Evolutionary conservation across 2,888 invertebrate genomes (phyloP), one percentile per base, ranked within the genome.

Genomic region (Lasiommata megera): DNA sequence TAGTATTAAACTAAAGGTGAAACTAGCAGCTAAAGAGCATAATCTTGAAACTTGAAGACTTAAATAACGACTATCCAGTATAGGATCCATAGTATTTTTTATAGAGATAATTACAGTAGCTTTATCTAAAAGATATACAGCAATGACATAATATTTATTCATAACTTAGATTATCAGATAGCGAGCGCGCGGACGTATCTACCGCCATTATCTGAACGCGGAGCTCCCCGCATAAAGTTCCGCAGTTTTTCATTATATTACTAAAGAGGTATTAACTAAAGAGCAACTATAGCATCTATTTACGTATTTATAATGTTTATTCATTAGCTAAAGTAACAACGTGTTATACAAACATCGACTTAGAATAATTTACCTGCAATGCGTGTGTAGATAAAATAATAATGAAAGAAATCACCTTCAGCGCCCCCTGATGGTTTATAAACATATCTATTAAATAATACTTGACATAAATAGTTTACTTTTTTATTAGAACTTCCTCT

Each of bases 171-270:
- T 12, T 12, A 28, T 16, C 46, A 31, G 46, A 46, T 31, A 46
- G 16, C 16, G 31, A 46, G 37, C 17, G 14, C 7, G 31, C 31
- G 29, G 29, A 14, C 16, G 36, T 36, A n/a, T n/a, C n/a, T n/a
- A 34, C 9, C 34, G 16, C 37, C 18, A 28, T 29, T 51, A 51
- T 51, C 28, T 11, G 1, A 3, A 11, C 29, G 14, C 16, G 50
- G 40, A 28, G 51, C 38, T 38, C 40, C 51, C 51, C 51, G 51
- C 51, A 51, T 51, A 9, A 38, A 40, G 51, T 51, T 51, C 51
- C 51, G 51, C 51, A 51, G 51, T 51, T 51, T 51, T 51, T 51
- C 38, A 51, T 51, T 23, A 51, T 51, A 51, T 29, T 31, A 38
- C 29, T 23, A n/a, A 34, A 29, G 23, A 23, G 23, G 23, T 31